phyloP scores from a whole-genome alignment of 1,140 invertebrate genomes.

The Drosophila subobscura region DNA sequence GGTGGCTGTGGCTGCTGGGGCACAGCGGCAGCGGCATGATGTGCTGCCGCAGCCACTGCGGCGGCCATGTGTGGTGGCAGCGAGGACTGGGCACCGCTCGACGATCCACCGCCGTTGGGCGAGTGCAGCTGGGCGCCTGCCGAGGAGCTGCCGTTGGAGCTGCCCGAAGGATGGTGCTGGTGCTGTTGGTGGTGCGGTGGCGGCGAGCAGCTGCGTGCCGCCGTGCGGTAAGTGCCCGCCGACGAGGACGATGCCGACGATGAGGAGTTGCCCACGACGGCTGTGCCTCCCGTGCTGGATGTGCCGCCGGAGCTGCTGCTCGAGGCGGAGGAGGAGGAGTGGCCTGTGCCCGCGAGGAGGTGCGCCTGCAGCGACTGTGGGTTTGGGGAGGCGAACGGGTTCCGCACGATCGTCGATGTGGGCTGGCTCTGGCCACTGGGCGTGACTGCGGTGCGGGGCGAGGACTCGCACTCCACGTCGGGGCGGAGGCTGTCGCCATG shows the following conservation, averaged over 20 bases:
- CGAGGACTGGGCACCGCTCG: slow-evolving; percentile 52
- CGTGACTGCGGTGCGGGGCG: slow-evolving; percentile 16
- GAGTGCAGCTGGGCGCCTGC: slow-evolving; percentile 42
- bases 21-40: slow-evolving; percentile 55
- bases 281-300: slow-evolving; percentile 17
- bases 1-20: slow-evolving; percentile 20
- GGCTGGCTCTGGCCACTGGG: slow-evolving; percentile 46
- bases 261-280: slow-evolving; percentile 7
- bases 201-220: slow-evolving; percentile 51
- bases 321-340: slow-evolving; percentile 22
- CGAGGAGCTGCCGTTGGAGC: slow-evolving; percentile 48
- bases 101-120: slow-evolving; percentile 46
- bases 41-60: slow-evolving; percentile 65
- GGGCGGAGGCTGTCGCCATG: slow-evolving; percentile 40
- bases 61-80: slow-evolving; percentile 68
- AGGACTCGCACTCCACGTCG: slow-evolving; percentile 33
- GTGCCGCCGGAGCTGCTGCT: slow-evolving; percentile 31
- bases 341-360: slow-evolving; percentile 14
- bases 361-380: slow-evolving; percentile 45
- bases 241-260: slow-evolving; percentile 20
- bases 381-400: slow-evolving; percentile 80
- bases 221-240: slow-evolving; percentile 26
- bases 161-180: slow-evolving; percentile 15
- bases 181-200: slow-evolving; percentile 12
- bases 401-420: slow-evolving; percentile 77